Conservation (phyloP, 2,888 invertebrate species). For the Ichneumon xanthorius region DNA sequence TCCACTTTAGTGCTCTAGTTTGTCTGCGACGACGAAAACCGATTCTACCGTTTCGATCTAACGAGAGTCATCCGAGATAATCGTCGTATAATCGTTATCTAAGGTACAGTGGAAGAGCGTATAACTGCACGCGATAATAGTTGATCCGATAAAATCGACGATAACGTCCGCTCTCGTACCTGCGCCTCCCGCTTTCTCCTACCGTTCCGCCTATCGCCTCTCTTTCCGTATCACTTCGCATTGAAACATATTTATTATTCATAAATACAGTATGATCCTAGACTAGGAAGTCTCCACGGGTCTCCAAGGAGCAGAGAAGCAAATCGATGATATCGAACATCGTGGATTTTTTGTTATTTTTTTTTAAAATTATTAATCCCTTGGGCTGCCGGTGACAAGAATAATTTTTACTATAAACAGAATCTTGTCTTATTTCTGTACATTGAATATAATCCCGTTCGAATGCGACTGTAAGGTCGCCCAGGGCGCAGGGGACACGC, state of each 20-base stretch:
- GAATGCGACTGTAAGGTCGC: slow-evolving; percentile 20
- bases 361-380: slow-evolving; percentile 1
- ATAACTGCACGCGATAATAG: slow-evolving; percentile 46
- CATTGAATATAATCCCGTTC: slow-evolving; percentile 22
- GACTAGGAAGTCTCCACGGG: slow-evolving; percentile 36
- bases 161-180: slow-evolving; percentile 41
- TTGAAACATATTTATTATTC: slow-evolving; percentile 45
- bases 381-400: background rate
- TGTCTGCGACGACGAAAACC: slow-evolving; percentile 8
- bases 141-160: slow-evolving; percentile 58
- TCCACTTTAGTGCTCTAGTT: background rate
- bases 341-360: background rate
- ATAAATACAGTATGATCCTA: slow-evolving; percentile 6
- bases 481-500: slow-evolving; percentile 20
- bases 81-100: slow-evolving; percentile 59
- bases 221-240: background rate
- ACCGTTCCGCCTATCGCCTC: background rate
- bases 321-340: slow-evolving; percentile 1
- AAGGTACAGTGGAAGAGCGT: slow-evolving; percentile 34
- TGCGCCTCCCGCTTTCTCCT: background rate
- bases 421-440: background rate
- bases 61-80: slow-evolving; percentile 43
- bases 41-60: slow-evolving; percentile 36
- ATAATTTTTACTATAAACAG: slow-evolving; percentile 1
- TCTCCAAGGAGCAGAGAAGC: background rate